Evolutionary conservation across 2,113 vertebrate species (phyloP).

Genomic region (Mastomys coucha): DNA sequence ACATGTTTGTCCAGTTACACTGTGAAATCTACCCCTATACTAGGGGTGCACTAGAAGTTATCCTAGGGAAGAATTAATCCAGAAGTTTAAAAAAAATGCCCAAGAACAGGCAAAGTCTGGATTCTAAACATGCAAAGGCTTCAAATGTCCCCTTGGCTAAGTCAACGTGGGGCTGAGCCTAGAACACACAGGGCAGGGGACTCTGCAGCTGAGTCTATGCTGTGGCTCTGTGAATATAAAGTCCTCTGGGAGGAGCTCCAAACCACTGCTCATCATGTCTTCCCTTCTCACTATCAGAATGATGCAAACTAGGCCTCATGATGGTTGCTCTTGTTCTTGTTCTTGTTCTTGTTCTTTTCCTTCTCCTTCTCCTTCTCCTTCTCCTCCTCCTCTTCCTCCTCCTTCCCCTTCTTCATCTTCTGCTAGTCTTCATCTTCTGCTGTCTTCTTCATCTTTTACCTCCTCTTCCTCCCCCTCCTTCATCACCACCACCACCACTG

Average conservation of each 20-base stretch:
- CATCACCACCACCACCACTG: neutral
- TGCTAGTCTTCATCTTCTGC: no score
- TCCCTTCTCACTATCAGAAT: neutral
- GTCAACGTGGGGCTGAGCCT: neutral
- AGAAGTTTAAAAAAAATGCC: neutral
- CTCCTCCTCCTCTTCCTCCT: neutral
- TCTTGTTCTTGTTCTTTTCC: neutral
- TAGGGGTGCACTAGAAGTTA: neutral
- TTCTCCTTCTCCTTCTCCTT: no score
- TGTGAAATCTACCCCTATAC: neutral
- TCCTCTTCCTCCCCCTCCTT: no score
- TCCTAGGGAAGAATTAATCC: neutral
- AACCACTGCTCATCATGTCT: neutral
- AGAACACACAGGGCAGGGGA: neutral
- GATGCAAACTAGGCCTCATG: neutral
- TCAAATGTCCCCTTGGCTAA: neutral
- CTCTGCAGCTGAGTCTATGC: neutral
- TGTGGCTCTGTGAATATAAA: neutral
- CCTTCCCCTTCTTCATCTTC: neutral
- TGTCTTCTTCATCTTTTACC: neutral
- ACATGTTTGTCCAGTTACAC: neutral
- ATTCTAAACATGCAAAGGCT: neutral
- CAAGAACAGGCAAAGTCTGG: neutral
- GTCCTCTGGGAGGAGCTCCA: fast-evolving
- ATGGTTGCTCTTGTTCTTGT: no score